Evolutionary conservation across 2,797 vertebrate species (phyloP).

Genomic region (Enteromius paludinosus): DNA sequence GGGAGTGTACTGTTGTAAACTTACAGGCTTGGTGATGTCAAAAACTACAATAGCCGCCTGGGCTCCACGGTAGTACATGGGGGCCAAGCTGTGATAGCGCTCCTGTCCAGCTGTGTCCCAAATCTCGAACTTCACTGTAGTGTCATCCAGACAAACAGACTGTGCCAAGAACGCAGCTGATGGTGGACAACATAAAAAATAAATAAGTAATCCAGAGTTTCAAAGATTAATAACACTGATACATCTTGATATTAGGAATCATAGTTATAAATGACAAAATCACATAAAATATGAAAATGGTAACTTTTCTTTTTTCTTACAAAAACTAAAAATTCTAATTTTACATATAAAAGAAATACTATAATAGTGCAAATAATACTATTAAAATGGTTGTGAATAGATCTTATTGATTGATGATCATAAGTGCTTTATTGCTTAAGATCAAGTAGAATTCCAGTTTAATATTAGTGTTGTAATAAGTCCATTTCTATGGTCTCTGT

Average conservation of each 20-base stretch:
- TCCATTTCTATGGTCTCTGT: not conserved
- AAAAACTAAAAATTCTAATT: too few species aligned
- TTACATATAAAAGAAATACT: too few species aligned
- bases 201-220: slow-evolving; percentile 3
- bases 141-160: slow-evolving; percentile 86
- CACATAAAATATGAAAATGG: too few species aligned
- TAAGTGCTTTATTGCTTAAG: not conserved
- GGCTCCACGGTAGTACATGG: slow-evolving; percentile 88
- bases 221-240: not conserved
- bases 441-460: not conserved
- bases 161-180: slow-evolving; percentile 86
- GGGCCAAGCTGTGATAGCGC: slow-evolving; percentile 86
- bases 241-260: too few species aligned
- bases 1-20: not conserved
- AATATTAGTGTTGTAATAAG: not conserved
- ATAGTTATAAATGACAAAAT: too few species aligned
- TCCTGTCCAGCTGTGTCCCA: slow-evolving; percentile 89
- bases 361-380: too few species aligned
- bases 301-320: too few species aligned
- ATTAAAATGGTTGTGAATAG: too few species aligned
- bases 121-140: slow-evolving; percentile 89
- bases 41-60: slow-evolving; percentile 88
- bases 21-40: slow-evolving; percentile 87
- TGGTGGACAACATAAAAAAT: not conserved
- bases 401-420: too few species aligned